Evolutionary conservation across 2,113 vertebrate species (phyloP).

Genomic region (Poeciliopsis retropinna): DNA sequence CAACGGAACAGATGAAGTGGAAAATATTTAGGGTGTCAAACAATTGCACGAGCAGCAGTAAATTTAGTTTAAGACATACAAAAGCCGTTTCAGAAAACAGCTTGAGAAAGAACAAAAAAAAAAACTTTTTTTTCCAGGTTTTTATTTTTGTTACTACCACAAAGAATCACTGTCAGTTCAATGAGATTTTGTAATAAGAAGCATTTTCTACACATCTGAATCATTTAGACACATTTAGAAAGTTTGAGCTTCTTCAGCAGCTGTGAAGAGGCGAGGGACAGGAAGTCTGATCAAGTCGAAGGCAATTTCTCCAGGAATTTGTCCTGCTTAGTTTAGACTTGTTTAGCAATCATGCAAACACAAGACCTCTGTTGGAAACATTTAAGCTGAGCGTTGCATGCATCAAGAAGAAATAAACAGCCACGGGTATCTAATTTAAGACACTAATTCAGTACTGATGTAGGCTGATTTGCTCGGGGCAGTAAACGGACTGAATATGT

Average conservation of each 20-base stretch:
- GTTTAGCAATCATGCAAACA: neutral
- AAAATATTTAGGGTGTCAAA: neutral
- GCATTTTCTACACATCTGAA: neutral
- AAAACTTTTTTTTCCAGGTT: too few relatives aligned
- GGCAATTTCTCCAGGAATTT: slow-evolving; percentile 1
- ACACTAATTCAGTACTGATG: neutral
- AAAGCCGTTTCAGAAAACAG: too few relatives aligned
- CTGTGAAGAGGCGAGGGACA: neutral
- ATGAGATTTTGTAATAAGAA: neutral
- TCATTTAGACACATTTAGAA: neutral
- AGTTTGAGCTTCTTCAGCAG: neutral
- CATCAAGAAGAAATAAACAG: neutral
- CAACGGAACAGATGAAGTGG: too few relatives aligned
- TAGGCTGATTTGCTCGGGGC: neutral
- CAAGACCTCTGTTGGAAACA: neutral
- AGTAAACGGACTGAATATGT: neutral
- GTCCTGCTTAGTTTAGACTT: neutral
- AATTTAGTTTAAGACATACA: too few relatives aligned
- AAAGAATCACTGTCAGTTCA: neutral
- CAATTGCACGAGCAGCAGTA: neutral
- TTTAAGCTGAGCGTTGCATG: neutral
- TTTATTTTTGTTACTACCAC: too few relatives aligned
- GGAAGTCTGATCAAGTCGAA: neutral
- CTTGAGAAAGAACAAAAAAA: too few relatives aligned
- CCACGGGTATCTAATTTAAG: neutral